These are phyloP conservation scores for Chaenodraco wilsoni DNA, from an alignment of 2,797 vertebrate species.

Conservation along the genomic window DNA sequence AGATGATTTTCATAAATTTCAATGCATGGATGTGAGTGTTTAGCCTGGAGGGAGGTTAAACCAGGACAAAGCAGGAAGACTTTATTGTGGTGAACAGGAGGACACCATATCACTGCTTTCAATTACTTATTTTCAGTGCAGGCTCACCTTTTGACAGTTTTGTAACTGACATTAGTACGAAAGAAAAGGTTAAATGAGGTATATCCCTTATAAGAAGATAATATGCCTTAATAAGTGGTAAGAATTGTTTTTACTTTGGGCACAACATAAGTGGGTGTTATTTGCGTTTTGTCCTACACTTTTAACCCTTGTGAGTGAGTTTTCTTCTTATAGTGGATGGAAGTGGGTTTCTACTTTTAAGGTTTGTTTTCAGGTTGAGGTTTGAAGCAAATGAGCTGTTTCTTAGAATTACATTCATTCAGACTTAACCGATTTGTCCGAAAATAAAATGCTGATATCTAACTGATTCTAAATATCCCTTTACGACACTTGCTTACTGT, in stretches of 20 bases:
- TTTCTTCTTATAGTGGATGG: too few relatives aligned
- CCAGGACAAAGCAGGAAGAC: conserved; percentile 64
- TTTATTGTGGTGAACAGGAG: conserved; percentile 60
- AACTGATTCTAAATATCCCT: neutral
- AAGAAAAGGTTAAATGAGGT: conserved; percentile 15
- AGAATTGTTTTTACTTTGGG: too few relatives aligned
- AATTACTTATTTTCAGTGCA: conserved; percentile 23
- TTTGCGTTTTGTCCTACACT: too few relatives aligned
- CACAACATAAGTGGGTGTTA: too few relatives aligned
- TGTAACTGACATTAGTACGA: conserved; percentile 13
- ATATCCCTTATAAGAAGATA: conserved; percentile 24
- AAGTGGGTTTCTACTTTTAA: neutral
- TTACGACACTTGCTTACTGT: neutral
- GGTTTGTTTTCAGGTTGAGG: neutral
- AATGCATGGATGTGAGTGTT: conserved; percentile 76
- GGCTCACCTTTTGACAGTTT: conserved; percentile 30
- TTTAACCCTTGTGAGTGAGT: too few relatives aligned
- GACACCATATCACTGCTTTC: conserved; percentile 25
- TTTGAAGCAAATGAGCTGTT: neutral
- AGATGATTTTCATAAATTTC: conserved; percentile 93
- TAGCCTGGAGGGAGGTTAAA: conserved; percentile 74
- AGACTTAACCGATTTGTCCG: neutral
- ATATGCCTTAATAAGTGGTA: too few relatives aligned
- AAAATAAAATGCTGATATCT: neutral
- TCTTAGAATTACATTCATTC: neutral